Conservation (phyloP, 2,888 invertebrate genomes). For the Osmoderma eremita region DNA sequence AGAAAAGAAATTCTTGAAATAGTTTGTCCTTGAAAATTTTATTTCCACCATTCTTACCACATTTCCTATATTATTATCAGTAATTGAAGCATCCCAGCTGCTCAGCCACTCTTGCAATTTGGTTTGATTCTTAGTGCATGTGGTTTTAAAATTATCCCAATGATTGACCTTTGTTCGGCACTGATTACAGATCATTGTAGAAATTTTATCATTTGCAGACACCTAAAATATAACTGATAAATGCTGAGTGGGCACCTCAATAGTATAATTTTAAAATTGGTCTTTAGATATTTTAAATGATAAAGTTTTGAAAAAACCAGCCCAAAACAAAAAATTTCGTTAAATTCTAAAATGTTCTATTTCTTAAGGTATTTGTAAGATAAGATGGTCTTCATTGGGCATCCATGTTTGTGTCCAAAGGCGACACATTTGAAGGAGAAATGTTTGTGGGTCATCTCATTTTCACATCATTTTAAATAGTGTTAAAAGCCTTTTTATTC, state of each 20-base stretch:
- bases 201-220: conserved; percentile 70
- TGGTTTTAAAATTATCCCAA: conserved; percentile 74
- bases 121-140: conserved; percentile 73
- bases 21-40: neutral
- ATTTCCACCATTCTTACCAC: conserved; percentile 32
- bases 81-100: conserved; percentile 40
- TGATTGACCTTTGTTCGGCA: conserved; percentile 73
- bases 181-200: conserved; percentile 72
- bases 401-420: conserved; percentile 35
- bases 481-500: neutral
- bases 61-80: conserved; percentile 31
- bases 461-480: neutral
- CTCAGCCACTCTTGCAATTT: conserved; percentile 71
- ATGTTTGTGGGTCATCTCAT: conserved; percentile 26
- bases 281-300: too few species aligned
- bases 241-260: too few species aligned
- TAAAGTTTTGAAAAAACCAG: neutral
- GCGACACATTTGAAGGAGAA: conserved; percentile 27
- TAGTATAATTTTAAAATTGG: too few species aligned
- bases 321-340: neutral
- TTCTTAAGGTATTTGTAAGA: conserved; percentile 5
- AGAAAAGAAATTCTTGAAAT: conserved; percentile 33
- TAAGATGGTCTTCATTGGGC: conserved; percentile 15
- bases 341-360: neutral
- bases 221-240: conserved; percentile 64